phyloP scores from a whole-genome alignment of 1,140 invertebrate species.

The Trissolcus basalis region DNA sequence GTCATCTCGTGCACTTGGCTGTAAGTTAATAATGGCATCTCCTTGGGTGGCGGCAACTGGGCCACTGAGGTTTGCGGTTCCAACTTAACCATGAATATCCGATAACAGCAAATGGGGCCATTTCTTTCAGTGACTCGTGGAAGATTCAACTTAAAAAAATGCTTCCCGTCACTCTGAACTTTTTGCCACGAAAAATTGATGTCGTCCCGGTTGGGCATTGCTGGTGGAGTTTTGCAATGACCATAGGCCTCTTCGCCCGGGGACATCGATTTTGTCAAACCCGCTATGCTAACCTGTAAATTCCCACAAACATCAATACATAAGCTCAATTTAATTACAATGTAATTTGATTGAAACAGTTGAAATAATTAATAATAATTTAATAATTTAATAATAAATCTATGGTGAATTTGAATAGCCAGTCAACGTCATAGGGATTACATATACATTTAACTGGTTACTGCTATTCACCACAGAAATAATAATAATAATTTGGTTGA shows the following conservation, averaged over 20 bases:
- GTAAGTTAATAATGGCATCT: slow-evolving; percentile 83
- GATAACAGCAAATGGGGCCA: slow-evolving; percentile 90
- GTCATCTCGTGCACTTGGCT: slow-evolving; percentile 82
- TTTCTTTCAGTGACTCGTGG: slow-evolving; percentile 88
- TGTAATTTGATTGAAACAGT: too few relatives aligned
- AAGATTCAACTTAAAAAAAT: slow-evolving; percentile 83
- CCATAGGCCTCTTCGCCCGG: slow-evolving; percentile 79
- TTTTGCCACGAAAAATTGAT: slow-evolving; percentile 83
- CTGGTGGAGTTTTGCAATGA: slow-evolving; percentile 82
- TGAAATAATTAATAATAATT: too few relatives aligned
- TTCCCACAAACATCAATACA: slow-evolving; percentile 23
- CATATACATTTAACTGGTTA: too few relatives aligned
- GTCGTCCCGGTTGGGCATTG: slow-evolving; percentile 81
- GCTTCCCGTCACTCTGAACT: slow-evolving; percentile 80
- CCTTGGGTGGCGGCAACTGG: slow-evolving; percentile 81
- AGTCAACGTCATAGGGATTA: too few relatives aligned
- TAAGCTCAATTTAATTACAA: too few relatives aligned
- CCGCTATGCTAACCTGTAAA: slow-evolving; percentile 74
- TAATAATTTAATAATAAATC: too few relatives aligned
- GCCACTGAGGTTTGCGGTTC: slow-evolving; percentile 79
- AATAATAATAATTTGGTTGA: too few relatives aligned
- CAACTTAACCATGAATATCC: slow-evolving; percentile 86
- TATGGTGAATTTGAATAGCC: too few relatives aligned
- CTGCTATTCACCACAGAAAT: too few relatives aligned
- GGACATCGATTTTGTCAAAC: slow-evolving; percentile 83